Conservation (phyloP, 2,113 vertebrate species). For the Notothenia rossii region DNA sequence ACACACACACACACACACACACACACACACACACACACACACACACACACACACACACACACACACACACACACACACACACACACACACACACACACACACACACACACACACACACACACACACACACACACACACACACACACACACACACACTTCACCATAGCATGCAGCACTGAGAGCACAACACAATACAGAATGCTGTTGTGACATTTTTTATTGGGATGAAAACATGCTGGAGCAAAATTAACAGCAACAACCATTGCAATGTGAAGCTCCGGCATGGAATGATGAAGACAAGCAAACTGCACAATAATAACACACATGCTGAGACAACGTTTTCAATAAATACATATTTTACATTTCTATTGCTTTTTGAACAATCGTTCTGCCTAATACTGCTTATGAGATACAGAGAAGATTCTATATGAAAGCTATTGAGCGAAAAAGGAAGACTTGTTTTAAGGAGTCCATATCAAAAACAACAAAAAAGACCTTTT, state of each 20-base stretch:
- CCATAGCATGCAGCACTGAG: conserved; percentile 35
- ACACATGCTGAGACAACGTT: conserved; percentile 23
- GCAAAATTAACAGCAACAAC: conserved; percentile 38
- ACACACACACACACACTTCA: background rate
- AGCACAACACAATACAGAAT: conserved; percentile 27
- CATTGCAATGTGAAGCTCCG: background rate
- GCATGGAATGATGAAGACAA: conserved; percentile 29
- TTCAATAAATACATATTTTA: conserved; percentile 19
- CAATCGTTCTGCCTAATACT: background rate
- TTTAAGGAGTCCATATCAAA: background rate
- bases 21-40: too few species aligned
- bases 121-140: too few species aligned
- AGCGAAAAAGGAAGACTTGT: conserved; percentile 8
- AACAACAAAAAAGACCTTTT: background rate
- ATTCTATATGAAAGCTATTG: background rate
- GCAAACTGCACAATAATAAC: conserved; percentile 3
- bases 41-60: background rate
- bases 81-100: too few species aligned
- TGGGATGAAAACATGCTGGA: conserved; percentile 54
- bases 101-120: too few species aligned
- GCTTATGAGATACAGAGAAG: background rate
- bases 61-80: background rate
- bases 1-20: too few species aligned
- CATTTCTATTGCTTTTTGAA: background rate
- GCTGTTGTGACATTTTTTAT: conserved; percentile 65